Evolutionary conservation across 1,140 invertebrate genomes (phyloP).

Genomic region (Drosophila jambulina): DNA sequence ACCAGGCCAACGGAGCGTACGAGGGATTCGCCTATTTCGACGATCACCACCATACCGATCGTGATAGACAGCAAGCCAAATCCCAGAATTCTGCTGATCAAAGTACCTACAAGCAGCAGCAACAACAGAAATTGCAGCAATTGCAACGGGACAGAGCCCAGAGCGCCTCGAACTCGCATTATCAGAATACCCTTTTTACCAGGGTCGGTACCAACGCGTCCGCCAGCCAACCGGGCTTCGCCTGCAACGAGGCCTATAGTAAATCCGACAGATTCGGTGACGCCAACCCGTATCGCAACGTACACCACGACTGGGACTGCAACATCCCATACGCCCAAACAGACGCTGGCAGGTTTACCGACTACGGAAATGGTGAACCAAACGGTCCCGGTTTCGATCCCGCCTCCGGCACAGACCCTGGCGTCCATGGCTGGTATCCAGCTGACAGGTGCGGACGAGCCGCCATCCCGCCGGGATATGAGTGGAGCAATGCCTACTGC

Average conservation of each 20-base stretch:
- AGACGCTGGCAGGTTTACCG: constrained; percentile 50
- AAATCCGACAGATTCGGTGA: constrained; percentile 66
- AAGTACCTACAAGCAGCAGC: constrained; percentile 50
- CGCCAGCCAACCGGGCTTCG: constrained; percentile 67
- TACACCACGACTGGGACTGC: constrained; percentile 54
- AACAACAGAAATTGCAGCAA: constrained; percentile 39
- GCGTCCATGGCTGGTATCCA: constrained; percentile 82
- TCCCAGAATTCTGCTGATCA: constrained; percentile 76
- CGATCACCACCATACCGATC: constrained; percentile 66
- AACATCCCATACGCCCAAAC: constrained; percentile 58
- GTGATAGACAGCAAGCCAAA: constrained; percentile 67
- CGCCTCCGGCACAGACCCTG: constrained; percentile 71
- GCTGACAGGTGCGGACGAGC: constrained; percentile 80
- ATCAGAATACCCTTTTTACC: constrained; percentile 84
- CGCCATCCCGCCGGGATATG: constrained; percentile 75
- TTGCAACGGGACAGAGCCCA: constrained; percentile 63
- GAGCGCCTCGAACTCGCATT: constrained; percentile 72
- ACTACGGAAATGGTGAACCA: constrained; percentile 51
- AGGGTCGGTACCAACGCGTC: constrained; percentile 70
- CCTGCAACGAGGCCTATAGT: constrained; percentile 62
- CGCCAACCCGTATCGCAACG: constrained; percentile 63
- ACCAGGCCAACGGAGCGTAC: constrained; percentile 56
- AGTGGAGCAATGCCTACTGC: constrained; percentile 85
- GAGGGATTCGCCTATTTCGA: constrained; percentile 49
- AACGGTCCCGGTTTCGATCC: constrained; percentile 75